Evolutionary conservation across 1,140 invertebrate species (phyloP).

Genomic region (Scaptomyza graminum): DNA sequence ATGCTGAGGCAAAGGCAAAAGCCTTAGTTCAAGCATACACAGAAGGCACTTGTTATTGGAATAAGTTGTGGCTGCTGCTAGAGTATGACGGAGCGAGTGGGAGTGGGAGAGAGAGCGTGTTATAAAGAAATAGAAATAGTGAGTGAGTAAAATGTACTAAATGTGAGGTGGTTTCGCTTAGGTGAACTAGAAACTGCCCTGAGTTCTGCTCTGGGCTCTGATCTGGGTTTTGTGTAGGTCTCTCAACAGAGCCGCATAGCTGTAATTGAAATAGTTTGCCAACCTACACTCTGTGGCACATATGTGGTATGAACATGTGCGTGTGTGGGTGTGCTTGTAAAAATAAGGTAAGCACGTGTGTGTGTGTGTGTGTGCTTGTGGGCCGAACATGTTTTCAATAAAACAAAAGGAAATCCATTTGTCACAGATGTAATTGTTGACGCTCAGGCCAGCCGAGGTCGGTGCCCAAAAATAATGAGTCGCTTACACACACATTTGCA

Average conservation of each 20-base stretch:
- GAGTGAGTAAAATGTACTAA: neutral
- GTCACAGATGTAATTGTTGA: constrained; percentile 68
- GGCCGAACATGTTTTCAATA: constrained; percentile 68
- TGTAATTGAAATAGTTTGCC: constrained; percentile 79
- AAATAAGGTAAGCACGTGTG: constrained; percentile 1
- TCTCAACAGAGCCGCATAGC: constrained; percentile 26
- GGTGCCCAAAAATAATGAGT: constrained; percentile 40
- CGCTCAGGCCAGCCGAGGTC: constrained; percentile 32
- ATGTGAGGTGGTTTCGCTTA: constrained; percentile 18
- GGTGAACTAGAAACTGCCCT: constrained; percentile 40
- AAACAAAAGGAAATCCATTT: constrained; percentile 79
- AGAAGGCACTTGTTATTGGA: constrained; percentile 32
- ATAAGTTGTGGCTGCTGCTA: constrained; percentile 28
- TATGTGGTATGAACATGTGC: constrained; percentile 24
- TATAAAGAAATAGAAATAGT: neutral
- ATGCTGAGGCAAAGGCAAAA: constrained; percentile 33
- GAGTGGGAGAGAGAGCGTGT: neutral
- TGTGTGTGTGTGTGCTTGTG: constrained; percentile 22
- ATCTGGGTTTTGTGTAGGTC: constrained; percentile 1
- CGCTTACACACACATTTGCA: constrained; percentile 14
- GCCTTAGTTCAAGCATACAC: constrained; percentile 21
- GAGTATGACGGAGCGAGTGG: neutral
- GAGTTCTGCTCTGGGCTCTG: neutral
- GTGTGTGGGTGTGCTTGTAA: constrained; percentile 1
- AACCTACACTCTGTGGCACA: constrained; percentile 39